These are phyloP conservation scores for Acleris cristana DNA, from an alignment of 2,888 invertebrate species.

Conservation along the genomic window DNA sequence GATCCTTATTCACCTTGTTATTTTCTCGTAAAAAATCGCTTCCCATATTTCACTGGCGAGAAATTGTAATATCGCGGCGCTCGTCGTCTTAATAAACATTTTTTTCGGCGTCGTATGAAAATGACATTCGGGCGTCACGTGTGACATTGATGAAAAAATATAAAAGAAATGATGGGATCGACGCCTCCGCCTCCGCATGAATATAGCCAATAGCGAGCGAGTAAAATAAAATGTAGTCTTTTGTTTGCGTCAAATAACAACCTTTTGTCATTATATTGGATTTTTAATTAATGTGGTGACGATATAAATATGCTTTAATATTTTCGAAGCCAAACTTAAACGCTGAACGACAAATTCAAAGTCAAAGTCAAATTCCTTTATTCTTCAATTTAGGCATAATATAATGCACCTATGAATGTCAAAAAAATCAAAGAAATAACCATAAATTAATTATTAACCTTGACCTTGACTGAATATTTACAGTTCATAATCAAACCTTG, in stretches of 20 bases:
- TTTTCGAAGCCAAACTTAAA: too few relatives aligned
- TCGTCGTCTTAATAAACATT: constrained; percentile 80
- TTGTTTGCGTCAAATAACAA: not conserved
- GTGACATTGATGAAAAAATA: constrained; percentile 84
- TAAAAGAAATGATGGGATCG: constrained; percentile 80
- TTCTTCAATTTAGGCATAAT: too few relatives aligned
- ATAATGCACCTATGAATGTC: too few relatives aligned
- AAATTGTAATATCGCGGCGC: constrained; percentile 80
- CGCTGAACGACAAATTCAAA: too few relatives aligned
- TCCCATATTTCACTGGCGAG: constrained; percentile 82
- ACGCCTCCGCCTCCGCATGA: constrained; percentile 44
- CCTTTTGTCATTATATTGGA: not conserved
- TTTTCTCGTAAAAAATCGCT: constrained; percentile 82
- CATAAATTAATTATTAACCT: too few relatives aligned
- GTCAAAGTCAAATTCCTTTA: too few relatives aligned
- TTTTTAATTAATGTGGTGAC: not conserved
- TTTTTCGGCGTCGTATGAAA: constrained; percentile 78
- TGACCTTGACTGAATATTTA: too few relatives aligned
- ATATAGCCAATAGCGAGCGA: not conserved
- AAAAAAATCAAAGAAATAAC: too few relatives aligned
- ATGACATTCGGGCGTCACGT: constrained; percentile 83
- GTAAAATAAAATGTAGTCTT: not conserved
- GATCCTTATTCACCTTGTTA: constrained; percentile 74
- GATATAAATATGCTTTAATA: not conserved
- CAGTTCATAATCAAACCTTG: too few relatives aligned